These are phyloP conservation scores for Coleophora deauratella DNA, from an alignment of 2,888 invertebrate genomes.

Conservation along the genomic window DNA sequence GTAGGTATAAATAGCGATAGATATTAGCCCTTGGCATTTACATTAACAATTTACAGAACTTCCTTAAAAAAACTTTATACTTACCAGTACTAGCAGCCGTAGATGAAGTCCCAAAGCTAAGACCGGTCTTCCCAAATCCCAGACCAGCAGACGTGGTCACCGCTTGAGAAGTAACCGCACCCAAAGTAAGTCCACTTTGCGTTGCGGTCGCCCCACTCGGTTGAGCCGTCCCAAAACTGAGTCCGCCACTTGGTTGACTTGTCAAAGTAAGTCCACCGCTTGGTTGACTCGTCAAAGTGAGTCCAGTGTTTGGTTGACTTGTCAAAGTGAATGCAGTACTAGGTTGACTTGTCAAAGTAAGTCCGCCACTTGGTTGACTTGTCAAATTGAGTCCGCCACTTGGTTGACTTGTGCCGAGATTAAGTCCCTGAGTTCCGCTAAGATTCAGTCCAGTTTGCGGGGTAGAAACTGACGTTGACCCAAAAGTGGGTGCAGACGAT, in stretches of 20 bases:
- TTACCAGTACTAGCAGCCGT: slow-evolving; percentile 3
- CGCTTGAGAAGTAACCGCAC: not conserved
- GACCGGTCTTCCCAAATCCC: slow-evolving; percentile 11
- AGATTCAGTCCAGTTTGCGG: slow-evolving; percentile 1
- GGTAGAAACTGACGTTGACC: not conserved
- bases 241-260: not conserved
- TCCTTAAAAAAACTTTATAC: no score
- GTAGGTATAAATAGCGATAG: no score
- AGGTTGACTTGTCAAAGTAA: slow-evolving; percentile 13
- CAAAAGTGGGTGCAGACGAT: not conserved
- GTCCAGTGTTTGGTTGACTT: not conserved
- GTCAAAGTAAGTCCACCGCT: slow-evolving; percentile 15
- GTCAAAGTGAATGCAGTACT: slow-evolving; percentile 9
- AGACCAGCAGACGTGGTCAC: not conserved
- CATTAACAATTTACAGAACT: no score
- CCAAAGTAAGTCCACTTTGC: not conserved
- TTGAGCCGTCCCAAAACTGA: slow-evolving; percentile 10
- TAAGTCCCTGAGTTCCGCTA: not conserved
- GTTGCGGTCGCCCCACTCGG: slow-evolving; percentile 5
- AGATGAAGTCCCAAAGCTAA: slow-evolving; percentile 20
- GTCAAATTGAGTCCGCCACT: slow-evolving; percentile 4
- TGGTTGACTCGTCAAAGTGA: slow-evolving; percentile 6
- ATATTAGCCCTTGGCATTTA: no score
- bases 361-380: slow-evolving; percentile 6
- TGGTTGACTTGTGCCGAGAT: slow-evolving; percentile 1